Conservation (phyloP, 1,140 invertebrate genomes). For the Caerostris extrusa region DNA sequence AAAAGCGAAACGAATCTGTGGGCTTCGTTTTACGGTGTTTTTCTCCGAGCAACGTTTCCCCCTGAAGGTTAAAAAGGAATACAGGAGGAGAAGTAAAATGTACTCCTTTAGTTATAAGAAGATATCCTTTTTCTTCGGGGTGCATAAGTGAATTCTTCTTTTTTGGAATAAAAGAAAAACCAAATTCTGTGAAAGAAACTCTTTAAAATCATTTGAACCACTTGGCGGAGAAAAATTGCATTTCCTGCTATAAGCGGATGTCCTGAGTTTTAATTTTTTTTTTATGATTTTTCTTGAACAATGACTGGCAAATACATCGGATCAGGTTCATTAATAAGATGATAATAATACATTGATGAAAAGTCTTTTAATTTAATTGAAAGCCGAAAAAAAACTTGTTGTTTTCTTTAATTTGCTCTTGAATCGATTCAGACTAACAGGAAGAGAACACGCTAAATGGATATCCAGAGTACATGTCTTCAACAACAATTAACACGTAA, state of each 20-base stretch:
- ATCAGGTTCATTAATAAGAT: too few species aligned
- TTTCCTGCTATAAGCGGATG: background rate
- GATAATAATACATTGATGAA: too few species aligned
- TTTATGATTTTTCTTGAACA: background rate
- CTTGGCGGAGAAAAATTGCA: background rate
- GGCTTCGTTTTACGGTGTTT: background rate
- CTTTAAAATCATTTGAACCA: background rate
- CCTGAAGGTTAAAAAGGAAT: background rate
- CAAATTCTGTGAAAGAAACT: background rate
- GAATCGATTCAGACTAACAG: too few species aligned
- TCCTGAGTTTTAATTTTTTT: background rate
- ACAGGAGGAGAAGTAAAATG: background rate
- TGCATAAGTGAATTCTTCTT: background rate
- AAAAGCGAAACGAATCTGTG: too few species aligned
- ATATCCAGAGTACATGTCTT: too few species aligned
- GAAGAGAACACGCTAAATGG: too few species aligned
- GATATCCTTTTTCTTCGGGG: background rate
- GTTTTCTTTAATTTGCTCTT: too few species aligned
- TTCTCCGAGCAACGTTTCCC: background rate
- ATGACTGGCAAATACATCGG: too few species aligned
- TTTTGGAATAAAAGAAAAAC: background rate
- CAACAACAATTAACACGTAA: too few species aligned
- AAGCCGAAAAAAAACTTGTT: too few species aligned
- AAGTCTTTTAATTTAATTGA: too few species aligned
- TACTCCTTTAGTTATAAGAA: background rate